phyloP scores from a whole-genome alignment of 2,113 vertebrate genomes.

The Sus scrofa region T2T-Sscrofa CM000824.6:68076001-68076500 shows the following conservation, averaged over 20 bases:
- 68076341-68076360: too few relatives aligned
- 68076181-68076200: not conserved
- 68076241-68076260: not conserved
- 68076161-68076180: not conserved
- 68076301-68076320: accelerated
- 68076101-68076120: not conserved
- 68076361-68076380: not conserved
- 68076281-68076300: not conserved
- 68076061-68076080: not conserved
- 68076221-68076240: not conserved
- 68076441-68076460: not conserved
- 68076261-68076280: not conserved
- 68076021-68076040: not conserved
- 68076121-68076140: not conserved
- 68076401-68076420: accelerated
- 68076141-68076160: not conserved
- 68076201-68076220: not conserved
- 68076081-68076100: not conserved
- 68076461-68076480: not conserved
- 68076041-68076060: not conserved
- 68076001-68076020: not conserved
- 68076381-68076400: accelerated
- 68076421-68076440: not conserved
- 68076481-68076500: not conserved
- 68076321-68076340: accelerated